Conservation (phyloP, 2,797 vertebrate species). For the Protonibea diacanthus region DNA sequence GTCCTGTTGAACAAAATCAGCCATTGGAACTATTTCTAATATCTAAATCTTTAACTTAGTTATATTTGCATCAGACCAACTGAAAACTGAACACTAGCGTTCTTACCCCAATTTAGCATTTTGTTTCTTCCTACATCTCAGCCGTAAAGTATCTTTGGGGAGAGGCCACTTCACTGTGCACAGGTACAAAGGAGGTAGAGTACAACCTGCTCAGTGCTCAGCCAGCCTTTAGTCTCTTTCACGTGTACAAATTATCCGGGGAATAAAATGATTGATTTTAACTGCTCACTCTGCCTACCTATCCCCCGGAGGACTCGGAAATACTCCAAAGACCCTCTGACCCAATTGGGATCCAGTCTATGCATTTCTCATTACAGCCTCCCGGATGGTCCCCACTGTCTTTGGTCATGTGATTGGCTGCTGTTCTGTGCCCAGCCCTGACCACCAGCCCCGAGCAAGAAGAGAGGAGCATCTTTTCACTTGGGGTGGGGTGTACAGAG, state of each 20-base stretch:
- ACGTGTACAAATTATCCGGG: not conserved
- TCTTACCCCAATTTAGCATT: not conserved
- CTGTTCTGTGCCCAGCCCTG: constrained; percentile 58
- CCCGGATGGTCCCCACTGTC: not conserved
- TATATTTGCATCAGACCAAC: not conserved
- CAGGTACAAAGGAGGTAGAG: not conserved
- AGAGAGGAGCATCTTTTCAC: constrained; percentile 63
- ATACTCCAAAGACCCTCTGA: constrained; percentile 65
- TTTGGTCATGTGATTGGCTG: constrained; percentile 73
- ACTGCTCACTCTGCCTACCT: constrained; percentile 16
- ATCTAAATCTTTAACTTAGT: no score
- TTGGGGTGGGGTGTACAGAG: constrained; percentile 19
- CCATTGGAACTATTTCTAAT: not conserved
- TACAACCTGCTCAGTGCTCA: constrained; percentile 15
- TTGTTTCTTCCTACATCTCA: no score
- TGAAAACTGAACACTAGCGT: not conserved
- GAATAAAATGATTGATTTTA: constrained; percentile 32
- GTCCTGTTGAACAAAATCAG: not conserved
- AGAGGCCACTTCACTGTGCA: not conserved
- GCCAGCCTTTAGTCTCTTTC: not conserved
- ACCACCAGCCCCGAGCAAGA: constrained; percentile 48
- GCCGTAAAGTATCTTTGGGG: not conserved
- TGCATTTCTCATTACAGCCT: constrained; percentile 58
- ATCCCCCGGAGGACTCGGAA: constrained; percentile 23
- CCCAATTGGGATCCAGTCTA: constrained; percentile 71